Base-by-base conservation (phyloP, 2,113 vertebrate genomes). In the Mungos mungo region DNA sequence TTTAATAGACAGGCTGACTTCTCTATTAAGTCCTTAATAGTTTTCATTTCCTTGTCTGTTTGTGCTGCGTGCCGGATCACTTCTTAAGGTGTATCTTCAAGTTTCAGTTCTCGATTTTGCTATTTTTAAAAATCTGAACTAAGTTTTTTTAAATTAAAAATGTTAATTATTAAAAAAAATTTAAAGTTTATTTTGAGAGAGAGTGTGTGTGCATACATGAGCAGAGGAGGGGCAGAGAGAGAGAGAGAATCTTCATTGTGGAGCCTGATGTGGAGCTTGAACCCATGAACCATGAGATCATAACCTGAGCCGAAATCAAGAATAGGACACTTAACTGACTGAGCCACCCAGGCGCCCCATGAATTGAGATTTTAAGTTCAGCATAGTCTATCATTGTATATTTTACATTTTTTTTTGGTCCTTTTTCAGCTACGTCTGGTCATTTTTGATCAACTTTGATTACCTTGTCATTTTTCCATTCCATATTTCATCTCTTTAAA, bases 331-430 rank as follows among this genome's bases (percentile, higher is more conserved):
- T 60, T 25, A 23, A 60, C 57, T 60, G 57, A 60, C 19, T 60
- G 57, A 60, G 21, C 57, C 21, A 9, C 57, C 57, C 57, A 60
- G 57, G 57, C 8, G 2, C 57, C 57, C 21, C 8, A 60, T 91
- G 33, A 83, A 57, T 89, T 87, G n/a, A 65, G 12, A 14, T 81
- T 95, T 82, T 88, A 27, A 85, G 7, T 95, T 95, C 2, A 63
- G 27, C 3, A 50, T 27, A 47, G 25, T 76, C 41, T 76, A 3
- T 31, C 41, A 82, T 82, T 87, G 27, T 54, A 72, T 54, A 38
- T 83, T 95, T 57, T 86, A 54, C 86, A 79, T 63, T 82, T 89
- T 90, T 94, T 47, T 69, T 91, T 82, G 29, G 11, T 72, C 83
- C 14, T 54, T 93, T 89, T 90, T 65, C n/a, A 84, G 4, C 13